These are phyloP conservation scores for Sceloporus undulatus DNA, from an alignment of 2,113 vertebrate species.

Conservation along the genomic window DNA sequence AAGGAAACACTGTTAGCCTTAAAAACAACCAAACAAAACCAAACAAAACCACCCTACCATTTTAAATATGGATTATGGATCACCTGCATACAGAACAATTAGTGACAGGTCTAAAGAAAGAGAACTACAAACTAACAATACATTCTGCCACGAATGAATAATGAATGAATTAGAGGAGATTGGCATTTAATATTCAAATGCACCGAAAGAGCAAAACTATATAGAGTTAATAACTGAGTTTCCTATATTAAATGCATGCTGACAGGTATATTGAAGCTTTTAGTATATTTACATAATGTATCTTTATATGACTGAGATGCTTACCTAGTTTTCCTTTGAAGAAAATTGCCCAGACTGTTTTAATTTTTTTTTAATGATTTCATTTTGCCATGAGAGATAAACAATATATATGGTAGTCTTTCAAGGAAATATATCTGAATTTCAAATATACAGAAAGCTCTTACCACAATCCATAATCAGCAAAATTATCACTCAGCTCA, in stretches of 20 bases:
- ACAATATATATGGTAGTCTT: slow-evolving; percentile 55
- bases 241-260: slow-evolving; percentile 14
- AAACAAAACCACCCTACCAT: background rate
- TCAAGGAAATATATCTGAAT: slow-evolving; percentile 73
- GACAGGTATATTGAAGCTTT: slow-evolving; percentile 33
- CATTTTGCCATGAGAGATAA: slow-evolving; percentile 54
- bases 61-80: slow-evolving; percentile 1
- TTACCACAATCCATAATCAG: slow-evolving; percentile 68
- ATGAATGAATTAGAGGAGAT: slow-evolving; percentile 1
- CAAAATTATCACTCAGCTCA: slow-evolving; percentile 73
- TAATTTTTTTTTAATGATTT: slow-evolving; percentile 54
- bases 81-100: background rate
- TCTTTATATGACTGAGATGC: slow-evolving; percentile 51
- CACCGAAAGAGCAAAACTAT: slow-evolving; percentile 20
- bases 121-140: slow-evolving; percentile 23
- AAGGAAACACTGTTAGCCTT: background rate
- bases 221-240: slow-evolving; percentile 36
- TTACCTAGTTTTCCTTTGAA: slow-evolving; percentile 56
- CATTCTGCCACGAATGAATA: slow-evolving; percentile 19
- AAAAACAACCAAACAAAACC: too few relatives aligned
- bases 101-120: background rate
- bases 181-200: slow-evolving; percentile 25
- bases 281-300: slow-evolving; percentile 57
- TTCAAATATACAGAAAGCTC: slow-evolving; percentile 57
- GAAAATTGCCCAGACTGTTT: slow-evolving; percentile 50